Base-by-base conservation (phyloP, 2,797 vertebrate species). In the Otolemur crassicaudatus region DNA sequence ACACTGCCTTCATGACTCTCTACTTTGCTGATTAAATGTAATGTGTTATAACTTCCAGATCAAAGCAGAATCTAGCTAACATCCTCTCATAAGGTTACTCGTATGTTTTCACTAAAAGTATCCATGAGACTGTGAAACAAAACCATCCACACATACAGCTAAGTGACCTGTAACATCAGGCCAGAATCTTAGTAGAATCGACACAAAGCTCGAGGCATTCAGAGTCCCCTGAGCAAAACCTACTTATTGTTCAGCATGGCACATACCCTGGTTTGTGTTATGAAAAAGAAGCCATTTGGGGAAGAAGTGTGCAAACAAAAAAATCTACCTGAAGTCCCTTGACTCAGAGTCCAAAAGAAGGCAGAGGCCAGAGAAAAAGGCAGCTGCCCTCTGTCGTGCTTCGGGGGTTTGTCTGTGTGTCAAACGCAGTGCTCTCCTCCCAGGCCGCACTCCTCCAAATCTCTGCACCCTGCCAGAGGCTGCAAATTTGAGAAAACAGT, bases 11-110 rank as follows among this genome's bases (percentile, higher is more conserved):
- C 80, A 20, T 84, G 11, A 29, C 96, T 95, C 40, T 88, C 65
- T 94, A 65, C 49, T 75, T 91, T 86, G 34, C 34, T 87, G 88
- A 79, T 84, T 94, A 94, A 80, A 92, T 67, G 6, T 23, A 77
- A 89, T 73, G 25, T n/a, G 7, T 61, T 90, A 37, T 34, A 31
- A 82, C 53, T 80, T 95, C 58, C 56, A 96, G 49, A 76, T 49
- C 73, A 91, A 56, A 76, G 11, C 56, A 9, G 61, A 94, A 76
- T 91, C 22, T 65, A 73, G 40, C n/a, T 75, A 60, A 65, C 60
- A 93, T 67, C 25, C 12, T 89, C 46, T 75, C 82, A 87, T 81
- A 93, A 53, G 80, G 20, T 40, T 81, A 14, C 37, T 87, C 53
- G 86, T 37, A 70, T 79, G 31, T 89, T 86, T 92, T 6, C 69